phyloP scores from a whole-genome alignment of 2,888 invertebrate species.

The Scrobipalpa costella region DNA sequence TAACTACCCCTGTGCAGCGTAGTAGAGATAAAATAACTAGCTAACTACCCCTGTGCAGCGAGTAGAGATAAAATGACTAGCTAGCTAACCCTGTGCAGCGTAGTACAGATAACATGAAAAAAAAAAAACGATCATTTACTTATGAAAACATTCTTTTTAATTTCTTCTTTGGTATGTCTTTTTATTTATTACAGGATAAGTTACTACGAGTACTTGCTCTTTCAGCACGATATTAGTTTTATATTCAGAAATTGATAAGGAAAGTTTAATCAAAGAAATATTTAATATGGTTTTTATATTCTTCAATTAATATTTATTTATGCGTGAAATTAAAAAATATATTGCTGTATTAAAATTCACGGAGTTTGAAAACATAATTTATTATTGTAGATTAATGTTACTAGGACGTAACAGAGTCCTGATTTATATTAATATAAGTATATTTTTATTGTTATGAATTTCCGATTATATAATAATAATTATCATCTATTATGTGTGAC shows the following conservation, averaged over 20 bases:
- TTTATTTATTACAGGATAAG: neutral
- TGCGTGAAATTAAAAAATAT: slow-evolving; percentile 62
- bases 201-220: neutral
- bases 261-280: slow-evolving; percentile 32
- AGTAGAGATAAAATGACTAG: no score
- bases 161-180: neutral
- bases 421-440: neutral
- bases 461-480: no score
- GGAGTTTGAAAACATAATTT: slow-evolving; percentile 48
- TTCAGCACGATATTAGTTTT: neutral
- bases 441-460: neutral
- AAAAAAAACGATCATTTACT: no score
- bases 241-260: slow-evolving; percentile 17
- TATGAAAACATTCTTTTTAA: neutral
- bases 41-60: no score
- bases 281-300: slow-evolving; percentile 40
- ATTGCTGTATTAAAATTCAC: slow-evolving; percentile 48
- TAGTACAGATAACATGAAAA: no score
- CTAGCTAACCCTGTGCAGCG: no score
- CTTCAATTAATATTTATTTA: slow-evolving; percentile 59
- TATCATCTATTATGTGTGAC: no score
- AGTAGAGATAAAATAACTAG: no score
- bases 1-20: no score
- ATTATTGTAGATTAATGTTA: slow-evolving; percentile 34
- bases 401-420: slow-evolving; percentile 30